Base-by-base conservation (phyloP, 2,113 vertebrate genomes). In the Sus scrofa region DNA sequence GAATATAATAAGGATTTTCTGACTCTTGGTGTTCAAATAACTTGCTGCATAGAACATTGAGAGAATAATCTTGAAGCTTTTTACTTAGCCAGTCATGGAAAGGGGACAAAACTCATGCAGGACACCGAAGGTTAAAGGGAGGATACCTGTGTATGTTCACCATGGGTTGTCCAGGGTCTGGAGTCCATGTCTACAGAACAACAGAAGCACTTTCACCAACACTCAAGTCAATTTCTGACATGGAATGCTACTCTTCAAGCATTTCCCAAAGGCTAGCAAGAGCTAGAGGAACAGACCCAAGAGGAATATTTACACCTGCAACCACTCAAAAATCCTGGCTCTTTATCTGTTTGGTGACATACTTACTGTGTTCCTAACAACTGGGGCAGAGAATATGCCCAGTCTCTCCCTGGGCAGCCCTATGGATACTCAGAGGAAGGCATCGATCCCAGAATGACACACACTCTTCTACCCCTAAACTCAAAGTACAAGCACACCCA, bases 291-390 rank as follows among this genome's bases (percentile, higher is more conserved):
- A 70, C 3, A 26, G 39, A 60, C 37, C 58, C 32, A 60, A 90
- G 71, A 79, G n/a, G 92, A 86, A 84, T 89, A 74, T 44, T 90
- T 86, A 83, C 6, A 19, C 12, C 26, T 58, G 68, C 39, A 60
- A 14, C 6, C 60, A 56, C 32, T 96, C 11, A 34, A 54, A 92
- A 37, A 78, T 10, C 39, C 37, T 44, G 22, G 9, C 18, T 86
- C 20, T 77, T 19, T 78, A 78, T 32, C 68, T 67, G 22, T 39
- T 74, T 78, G 37, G 8, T 52, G 52, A 34, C 37, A 73, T 39
- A 39, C 34, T 65, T 27, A 18, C 6, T 18, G 58, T 6, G 4
- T 44, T 30, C 24, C 68, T 83, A 19, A 30, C 2, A 11, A 18
- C 15, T 1, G 32, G 9, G 39, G 4, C 2, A 1, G 44, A 65